Conservation (phyloP, 2,113 vertebrate genomes). For the Notechis scutatus region DNA sequence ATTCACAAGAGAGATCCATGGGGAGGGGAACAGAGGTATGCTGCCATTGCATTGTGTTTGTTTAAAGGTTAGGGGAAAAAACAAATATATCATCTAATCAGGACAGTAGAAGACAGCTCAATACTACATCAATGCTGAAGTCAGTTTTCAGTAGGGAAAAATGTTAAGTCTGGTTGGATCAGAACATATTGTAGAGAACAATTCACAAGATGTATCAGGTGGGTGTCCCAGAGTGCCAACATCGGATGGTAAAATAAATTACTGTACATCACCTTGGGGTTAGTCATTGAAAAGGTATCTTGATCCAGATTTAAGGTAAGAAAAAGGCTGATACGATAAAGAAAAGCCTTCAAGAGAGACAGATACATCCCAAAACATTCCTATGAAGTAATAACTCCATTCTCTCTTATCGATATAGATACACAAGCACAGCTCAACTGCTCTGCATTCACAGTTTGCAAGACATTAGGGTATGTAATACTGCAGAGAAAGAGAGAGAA, state of each 20-base stretch:
- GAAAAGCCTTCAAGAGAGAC: slow-evolving; percentile 13
- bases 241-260: slow-evolving; percentile 42
- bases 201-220: slow-evolving; percentile 62
- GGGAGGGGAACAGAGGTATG: slow-evolving; percentile 38
- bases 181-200: slow-evolving; percentile 51
- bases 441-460: slow-evolving; percentile 48
- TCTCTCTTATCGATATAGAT: slow-evolving; percentile 8
- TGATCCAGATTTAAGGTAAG: slow-evolving; percentile 40
- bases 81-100: slow-evolving; percentile 60
- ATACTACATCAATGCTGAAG: slow-evolving; percentile 60
- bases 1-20: slow-evolving; percentile 32
- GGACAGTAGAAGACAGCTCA: slow-evolving; percentile 67
- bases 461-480: slow-evolving; percentile 42
- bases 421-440: slow-evolving; percentile 17
- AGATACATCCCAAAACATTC: slow-evolving; percentile 44
- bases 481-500: slow-evolving; percentile 3
- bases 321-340: slow-evolving; percentile 35
- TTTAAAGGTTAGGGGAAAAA: slow-evolving; percentile 48
- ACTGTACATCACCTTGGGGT: slow-evolving; percentile 53
- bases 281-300: slow-evolving; percentile 32
- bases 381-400: slow-evolving; percentile 45
- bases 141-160: slow-evolving; percentile 57
- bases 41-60: slow-evolving; percentile 48
- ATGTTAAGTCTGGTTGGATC: slow-evolving; percentile 52
- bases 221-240: slow-evolving; percentile 59